phyloP scores from a whole-genome alignment of 1,140 invertebrate genomes.

The Ladona fulva region DNA sequence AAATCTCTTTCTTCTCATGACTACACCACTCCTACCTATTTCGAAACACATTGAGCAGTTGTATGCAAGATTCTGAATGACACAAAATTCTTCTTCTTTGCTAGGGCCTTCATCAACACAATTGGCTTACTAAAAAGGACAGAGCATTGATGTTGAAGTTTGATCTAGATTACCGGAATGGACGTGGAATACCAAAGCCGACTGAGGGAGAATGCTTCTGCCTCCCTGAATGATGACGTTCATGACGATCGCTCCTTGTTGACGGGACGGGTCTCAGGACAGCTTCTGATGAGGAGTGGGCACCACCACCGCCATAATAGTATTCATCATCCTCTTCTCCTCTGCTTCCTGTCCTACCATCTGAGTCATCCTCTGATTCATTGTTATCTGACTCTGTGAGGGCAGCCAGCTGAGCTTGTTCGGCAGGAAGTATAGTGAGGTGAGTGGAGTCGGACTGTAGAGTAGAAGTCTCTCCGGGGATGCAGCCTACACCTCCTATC shows the following conservation, averaged over 20 bases:
- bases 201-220: background rate
- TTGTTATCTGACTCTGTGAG: constrained; percentile 41
- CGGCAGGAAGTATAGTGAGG: constrained; percentile 52
- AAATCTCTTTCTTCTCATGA: no score
- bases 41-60: no score
- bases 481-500: constrained; percentile 35
- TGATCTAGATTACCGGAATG: background rate
- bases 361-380: background rate
- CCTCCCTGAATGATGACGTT: background rate
- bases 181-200: background rate
- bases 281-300: background rate
- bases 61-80: no score
- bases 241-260: background rate
- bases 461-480: constrained; percentile 60
- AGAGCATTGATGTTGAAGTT: no score
- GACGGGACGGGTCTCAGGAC: background rate
- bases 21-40: no score
- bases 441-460: constrained; percentile 63
- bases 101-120: no score
- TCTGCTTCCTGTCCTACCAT: background rate
- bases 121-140: no score
- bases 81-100: no score
- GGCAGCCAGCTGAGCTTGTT: constrained; percentile 36
- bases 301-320: background rate
- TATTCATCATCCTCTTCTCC: background rate